Conservation (phyloP, 2,888 invertebrate species). For the Dryobotodes eremita region DNA sequence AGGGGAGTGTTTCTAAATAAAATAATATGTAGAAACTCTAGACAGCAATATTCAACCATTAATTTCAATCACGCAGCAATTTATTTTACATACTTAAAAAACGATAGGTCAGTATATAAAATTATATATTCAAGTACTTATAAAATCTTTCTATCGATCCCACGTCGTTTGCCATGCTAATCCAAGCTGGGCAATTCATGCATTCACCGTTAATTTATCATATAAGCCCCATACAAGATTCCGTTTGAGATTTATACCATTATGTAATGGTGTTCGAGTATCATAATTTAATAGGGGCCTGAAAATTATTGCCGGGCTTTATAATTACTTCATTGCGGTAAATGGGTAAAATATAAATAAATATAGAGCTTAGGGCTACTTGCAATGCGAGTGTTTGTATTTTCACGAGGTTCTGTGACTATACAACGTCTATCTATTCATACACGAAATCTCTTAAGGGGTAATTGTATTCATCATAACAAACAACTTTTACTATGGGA, state of each 20-base stretch:
- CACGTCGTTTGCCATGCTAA: slow-evolving; percentile 50
- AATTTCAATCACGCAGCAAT: slow-evolving; percentile 16
- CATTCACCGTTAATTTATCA: slow-evolving; percentile 46
- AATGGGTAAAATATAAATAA: slow-evolving; percentile 23
- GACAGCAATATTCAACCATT: slow-evolving; percentile 6
- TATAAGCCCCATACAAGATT: slow-evolving; percentile 52
- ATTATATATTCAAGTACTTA: slow-evolving; percentile 43
- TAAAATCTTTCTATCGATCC: slow-evolving; percentile 45
- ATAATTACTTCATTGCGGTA: slow-evolving; percentile 47
- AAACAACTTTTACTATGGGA: too few relatives aligned
- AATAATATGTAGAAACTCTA: background rate
- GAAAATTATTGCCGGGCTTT: slow-evolving; percentile 39
- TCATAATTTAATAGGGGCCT: slow-evolving; percentile 48
- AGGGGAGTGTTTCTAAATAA: too few relatives aligned
- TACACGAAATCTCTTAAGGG: too few relatives aligned
- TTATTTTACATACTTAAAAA: slow-evolving; percentile 10
- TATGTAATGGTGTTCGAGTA: slow-evolving; percentile 44
- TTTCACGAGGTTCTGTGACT: background rate
- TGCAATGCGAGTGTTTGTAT: background rate
- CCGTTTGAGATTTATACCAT: slow-evolving; percentile 59
- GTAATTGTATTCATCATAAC: too few relatives aligned
- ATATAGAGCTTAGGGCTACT: background rate
- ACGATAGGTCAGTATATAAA: slow-evolving; percentile 24
- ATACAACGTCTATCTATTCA: too few relatives aligned
- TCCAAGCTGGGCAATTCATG: slow-evolving; percentile 23